phyloP scores from a whole-genome alignment of 2,797 vertebrate genomes.

The Neoniphon sammara region DNA sequence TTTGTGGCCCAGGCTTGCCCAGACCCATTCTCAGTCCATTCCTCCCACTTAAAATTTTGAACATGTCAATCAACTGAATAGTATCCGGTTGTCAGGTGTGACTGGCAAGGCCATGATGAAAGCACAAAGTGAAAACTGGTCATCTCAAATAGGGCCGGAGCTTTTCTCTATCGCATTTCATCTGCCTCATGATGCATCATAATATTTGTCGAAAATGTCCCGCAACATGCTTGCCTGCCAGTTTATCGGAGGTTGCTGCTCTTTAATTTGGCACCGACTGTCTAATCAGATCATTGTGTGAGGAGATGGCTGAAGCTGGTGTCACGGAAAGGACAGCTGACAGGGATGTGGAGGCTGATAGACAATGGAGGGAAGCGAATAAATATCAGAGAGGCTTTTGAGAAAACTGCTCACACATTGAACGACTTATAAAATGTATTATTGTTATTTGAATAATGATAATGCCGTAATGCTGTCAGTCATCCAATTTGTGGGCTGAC shows the following conservation, averaged over 20 bases:
- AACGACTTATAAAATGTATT: not conserved
- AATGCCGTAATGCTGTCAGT: not conserved
- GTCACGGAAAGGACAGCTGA: conserved; percentile 71
- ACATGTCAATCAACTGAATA: too few relatives aligned
- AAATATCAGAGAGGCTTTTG: conserved; percentile 39
- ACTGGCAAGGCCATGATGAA: too few relatives aligned
- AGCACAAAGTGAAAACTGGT: not conserved
- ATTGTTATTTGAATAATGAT: not conserved
- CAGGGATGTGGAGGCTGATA: conserved; percentile 53
- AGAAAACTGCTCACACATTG: conserved; percentile 1
- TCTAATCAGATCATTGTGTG: conserved; percentile 77
- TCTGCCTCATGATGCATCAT: conserved; percentile 24
- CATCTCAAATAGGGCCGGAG: not conserved
- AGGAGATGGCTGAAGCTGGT: conserved; percentile 65
- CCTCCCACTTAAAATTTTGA: too few relatives aligned
- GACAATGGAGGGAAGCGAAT: conserved; percentile 49
- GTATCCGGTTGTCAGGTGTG: too few relatives aligned
- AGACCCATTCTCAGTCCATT: too few relatives aligned
- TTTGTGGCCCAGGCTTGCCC: too few relatives aligned
- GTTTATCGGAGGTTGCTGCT: conserved; percentile 69
- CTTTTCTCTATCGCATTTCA: conserved; percentile 4
- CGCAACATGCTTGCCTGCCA: conserved; percentile 57
- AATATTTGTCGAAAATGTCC: conserved; percentile 54
- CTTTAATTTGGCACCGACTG: conserved; percentile 73
- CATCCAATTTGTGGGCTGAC: too few relatives aligned